These are phyloP conservation scores for Saccostrea echinata DNA, from an alignment of 1,140 invertebrate species.

Conservation along the genomic window DNA sequence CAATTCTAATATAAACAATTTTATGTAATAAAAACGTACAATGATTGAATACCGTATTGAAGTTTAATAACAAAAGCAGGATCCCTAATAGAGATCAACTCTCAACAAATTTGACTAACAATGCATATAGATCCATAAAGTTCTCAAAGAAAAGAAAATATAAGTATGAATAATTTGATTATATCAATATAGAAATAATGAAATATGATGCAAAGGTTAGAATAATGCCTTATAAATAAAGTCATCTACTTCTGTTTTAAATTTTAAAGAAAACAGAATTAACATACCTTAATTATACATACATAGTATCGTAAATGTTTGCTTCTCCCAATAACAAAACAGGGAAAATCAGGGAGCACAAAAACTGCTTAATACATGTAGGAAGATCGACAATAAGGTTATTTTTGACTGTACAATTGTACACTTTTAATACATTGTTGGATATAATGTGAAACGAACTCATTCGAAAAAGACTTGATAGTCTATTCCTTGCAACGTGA, in stretches of 20 bases:
- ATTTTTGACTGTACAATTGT: too few relatives aligned
- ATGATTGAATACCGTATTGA: background rate
- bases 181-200: too few relatives aligned
- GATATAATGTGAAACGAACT: background rate
- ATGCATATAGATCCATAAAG: conserved; percentile 9
- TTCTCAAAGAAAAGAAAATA: background rate
- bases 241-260: too few relatives aligned
- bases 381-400: background rate
- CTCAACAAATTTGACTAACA: background rate
- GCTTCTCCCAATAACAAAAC: background rate
- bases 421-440: background rate
- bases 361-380: background rate
- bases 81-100: background rate
- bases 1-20: too few relatives aligned
- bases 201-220: too few relatives aligned
- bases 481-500: background rate
- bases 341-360: background rate
- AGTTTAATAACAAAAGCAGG: conserved; percentile 5
- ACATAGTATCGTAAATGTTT: too few relatives aligned
- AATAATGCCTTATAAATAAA: too few relatives aligned
- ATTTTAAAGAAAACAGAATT: too few relatives aligned
- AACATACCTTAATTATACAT: too few relatives aligned
- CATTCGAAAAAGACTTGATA: background rate
- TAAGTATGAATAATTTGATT: background rate
- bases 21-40: too few relatives aligned